A percentile compares a stretch with the other conserved stretches of the same genome.
Conservation (phyloP, 2,113 vertebrate genomes). For the Saimiri boliviensis region DNA sequence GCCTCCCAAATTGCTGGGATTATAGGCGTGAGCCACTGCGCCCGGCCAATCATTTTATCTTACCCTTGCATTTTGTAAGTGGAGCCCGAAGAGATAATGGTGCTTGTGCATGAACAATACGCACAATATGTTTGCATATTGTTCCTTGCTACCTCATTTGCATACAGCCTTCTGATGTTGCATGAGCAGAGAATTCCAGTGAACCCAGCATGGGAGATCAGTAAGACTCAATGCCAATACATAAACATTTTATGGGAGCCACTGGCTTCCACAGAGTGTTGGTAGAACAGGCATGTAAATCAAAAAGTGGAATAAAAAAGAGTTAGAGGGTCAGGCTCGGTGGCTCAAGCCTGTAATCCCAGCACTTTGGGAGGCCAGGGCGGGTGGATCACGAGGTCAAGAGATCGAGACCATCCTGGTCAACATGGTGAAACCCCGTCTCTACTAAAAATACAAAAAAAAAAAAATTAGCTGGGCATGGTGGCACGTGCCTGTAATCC, state of each 20-base stretch:
- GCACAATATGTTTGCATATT: fast-evolving
- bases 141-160: neutral
- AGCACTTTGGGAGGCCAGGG: too few species aligned
- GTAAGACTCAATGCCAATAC: neutral
- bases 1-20: too few species aligned
- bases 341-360: too few species aligned
- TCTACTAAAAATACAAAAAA: too few species aligned
- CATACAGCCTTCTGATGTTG: neutral
- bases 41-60: neutral
- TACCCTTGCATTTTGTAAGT: neutral
- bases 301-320: neutral
- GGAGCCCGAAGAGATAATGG: neutral
- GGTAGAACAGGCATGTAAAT: neutral
- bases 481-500: too few species aligned
- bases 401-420: too few species aligned
- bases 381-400: too few species aligned
- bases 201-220: too few species aligned
- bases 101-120: neutral
- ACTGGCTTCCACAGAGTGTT: neutral
- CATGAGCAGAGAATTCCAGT: neutral
- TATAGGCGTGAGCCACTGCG: too few species aligned
- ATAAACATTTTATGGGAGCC: neutral
- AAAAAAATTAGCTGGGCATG: too few species aligned
- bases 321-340: too few species aligned
- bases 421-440: too few species aligned